These are phyloP conservation scores for Delphinapterus leucas DNA, from an alignment of 2,113 vertebrate genomes.

Conservation along the genomic window DNA sequence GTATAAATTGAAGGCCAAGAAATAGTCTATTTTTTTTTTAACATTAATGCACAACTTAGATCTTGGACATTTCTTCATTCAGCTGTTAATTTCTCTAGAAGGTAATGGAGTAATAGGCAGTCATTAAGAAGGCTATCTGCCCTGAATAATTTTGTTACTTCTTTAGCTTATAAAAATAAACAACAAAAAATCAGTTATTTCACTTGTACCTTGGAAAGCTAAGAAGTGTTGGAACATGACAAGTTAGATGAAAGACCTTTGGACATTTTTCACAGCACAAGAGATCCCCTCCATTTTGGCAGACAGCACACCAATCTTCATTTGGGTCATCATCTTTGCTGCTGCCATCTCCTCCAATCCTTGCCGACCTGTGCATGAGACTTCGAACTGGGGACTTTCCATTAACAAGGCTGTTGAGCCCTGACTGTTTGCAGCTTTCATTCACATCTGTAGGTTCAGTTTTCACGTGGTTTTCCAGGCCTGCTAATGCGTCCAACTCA, in stretches of 20 bases:
- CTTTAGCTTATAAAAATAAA: slow-evolving; percentile 31
- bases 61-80: background rate
- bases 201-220: slow-evolving; percentile 88
- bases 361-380: slow-evolving; percentile 82
- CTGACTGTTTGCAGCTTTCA: slow-evolving; percentile 85
- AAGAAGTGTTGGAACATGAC: slow-evolving; percentile 95
- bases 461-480: slow-evolving; percentile 91
- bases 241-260: slow-evolving; percentile 98
- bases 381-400: slow-evolving; percentile 86
- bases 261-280: slow-evolving; percentile 98
- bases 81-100: background rate
- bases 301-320: slow-evolving; percentile 99
- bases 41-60: background rate
- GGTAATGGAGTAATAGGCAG: background rate
- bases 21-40: background rate
- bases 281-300: slow-evolving; percentile 96
- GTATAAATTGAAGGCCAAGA: background rate
- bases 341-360: slow-evolving; percentile 78
- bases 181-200: background rate
- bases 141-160: background rate
- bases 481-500: slow-evolving; percentile 87
- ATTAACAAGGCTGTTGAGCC: slow-evolving; percentile 86
- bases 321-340: slow-evolving; percentile 97
- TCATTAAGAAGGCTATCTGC: background rate
- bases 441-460: slow-evolving; percentile 86